Evolutionary conservation across 2,797 vertebrate genomes (phyloP).

Genomic region (Astyanax mexicanus): DNA sequence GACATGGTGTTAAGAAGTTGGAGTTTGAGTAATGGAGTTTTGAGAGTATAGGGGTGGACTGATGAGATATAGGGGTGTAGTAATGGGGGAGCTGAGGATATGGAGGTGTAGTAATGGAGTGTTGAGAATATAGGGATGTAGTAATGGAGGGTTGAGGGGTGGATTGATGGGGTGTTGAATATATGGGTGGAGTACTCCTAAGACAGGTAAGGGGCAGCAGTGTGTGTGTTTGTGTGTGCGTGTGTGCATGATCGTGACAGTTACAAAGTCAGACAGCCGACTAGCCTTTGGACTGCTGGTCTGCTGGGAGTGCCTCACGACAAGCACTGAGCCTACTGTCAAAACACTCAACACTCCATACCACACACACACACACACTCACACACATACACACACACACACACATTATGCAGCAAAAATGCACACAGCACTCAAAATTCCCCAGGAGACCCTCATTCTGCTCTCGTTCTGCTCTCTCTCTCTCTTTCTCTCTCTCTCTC

Average conservation of each 20-base stretch:
- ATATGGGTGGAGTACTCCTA: too few relatives aligned
- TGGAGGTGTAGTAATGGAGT: too few relatives aligned
- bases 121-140: too few relatives aligned
- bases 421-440: not conserved
- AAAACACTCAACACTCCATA: slow-evolving; percentile 2
- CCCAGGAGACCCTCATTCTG: not conserved
- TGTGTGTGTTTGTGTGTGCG: not conserved
- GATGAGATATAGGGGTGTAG: too few relatives aligned
- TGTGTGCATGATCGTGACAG: not conserved
- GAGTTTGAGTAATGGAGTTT: too few relatives aligned
- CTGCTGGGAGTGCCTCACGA: slow-evolving; percentile 9
- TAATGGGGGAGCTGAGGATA: too few relatives aligned
- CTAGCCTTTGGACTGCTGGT: slow-evolving; percentile 11
- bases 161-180: too few relatives aligned
- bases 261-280: slow-evolving; percentile 15
- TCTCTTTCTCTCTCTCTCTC: too few relatives aligned
- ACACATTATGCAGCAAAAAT: not conserved
- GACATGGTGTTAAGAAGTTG: too few relatives aligned
- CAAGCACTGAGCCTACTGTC: slow-evolving; percentile 4
- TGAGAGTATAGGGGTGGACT: too few relatives aligned
- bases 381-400: not conserved
- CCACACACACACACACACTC: not conserved
- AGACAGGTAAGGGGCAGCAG: not conserved
- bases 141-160: too few relatives aligned
- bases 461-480: not conserved